phyloP scores from a whole-genome alignment of 2,888 invertebrate species.

The Linnaemya tessellans region DNA sequence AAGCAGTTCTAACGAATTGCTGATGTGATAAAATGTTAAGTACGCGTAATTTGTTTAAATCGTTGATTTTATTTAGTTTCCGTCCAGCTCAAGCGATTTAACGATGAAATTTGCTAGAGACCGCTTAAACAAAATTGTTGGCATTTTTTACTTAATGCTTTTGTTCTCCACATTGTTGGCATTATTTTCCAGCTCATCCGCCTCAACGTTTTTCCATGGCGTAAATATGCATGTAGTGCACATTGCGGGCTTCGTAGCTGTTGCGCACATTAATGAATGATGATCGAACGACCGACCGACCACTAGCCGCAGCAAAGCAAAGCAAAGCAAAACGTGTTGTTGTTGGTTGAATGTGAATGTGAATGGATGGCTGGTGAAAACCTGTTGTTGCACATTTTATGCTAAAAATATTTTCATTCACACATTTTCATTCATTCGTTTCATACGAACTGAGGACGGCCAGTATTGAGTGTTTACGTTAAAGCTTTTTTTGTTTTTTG shows the following conservation, averaged over 20 bases:
- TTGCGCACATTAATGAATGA: slow-evolving; percentile 46
- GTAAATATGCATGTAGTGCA: slow-evolving; percentile 23
- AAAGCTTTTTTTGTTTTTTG: slow-evolving; percentile 10
- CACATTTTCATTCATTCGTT: slow-evolving; percentile 59
- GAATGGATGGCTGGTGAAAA: slow-evolving; percentile 52
- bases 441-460: background rate
- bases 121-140: slow-evolving; percentile 12
- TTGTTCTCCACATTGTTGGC: background rate
- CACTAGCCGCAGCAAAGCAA: slow-evolving; percentile 22
- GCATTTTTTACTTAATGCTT: slow-evolving; percentile 31
- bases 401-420: slow-evolving; percentile 57
- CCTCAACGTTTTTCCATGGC: background rate
- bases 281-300: too few relatives aligned
- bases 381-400: slow-evolving; percentile 61
- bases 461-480: slow-evolving; percentile 26
- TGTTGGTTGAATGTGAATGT: slow-evolving; percentile 27
- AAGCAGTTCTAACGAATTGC: background rate
- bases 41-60: background rate
- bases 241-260: slow-evolving; percentile 46
- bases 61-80: background rate
- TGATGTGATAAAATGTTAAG: background rate
- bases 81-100: slow-evolving; percentile 1
- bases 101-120: slow-evolving; percentile 11
- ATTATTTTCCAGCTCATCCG: background rate
- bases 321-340: too few relatives aligned